Conservation (phyloP, 1,140 invertebrate genomes). For the Lanistes nyassanus region DNA sequence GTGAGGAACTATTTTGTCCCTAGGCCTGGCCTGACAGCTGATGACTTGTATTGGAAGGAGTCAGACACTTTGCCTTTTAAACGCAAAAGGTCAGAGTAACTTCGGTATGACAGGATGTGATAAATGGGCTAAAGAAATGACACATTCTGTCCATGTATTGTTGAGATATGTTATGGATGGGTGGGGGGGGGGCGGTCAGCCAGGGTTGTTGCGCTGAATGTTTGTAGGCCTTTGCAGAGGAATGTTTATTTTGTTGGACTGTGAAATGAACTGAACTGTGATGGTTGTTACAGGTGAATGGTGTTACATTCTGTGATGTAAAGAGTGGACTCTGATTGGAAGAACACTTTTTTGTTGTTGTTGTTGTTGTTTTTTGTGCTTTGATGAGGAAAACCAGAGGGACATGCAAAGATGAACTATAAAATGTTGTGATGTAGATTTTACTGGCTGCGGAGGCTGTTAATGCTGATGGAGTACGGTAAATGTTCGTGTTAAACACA, state of each 20-base stretch:
- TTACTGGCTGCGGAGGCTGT: too few relatives aligned
- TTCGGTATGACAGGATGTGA: neutral
- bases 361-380: too few relatives aligned
- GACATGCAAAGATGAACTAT: too few relatives aligned
- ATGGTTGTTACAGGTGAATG: too few relatives aligned
- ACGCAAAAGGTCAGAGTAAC: conserved; percentile 17
- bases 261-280: neutral
- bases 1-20: neutral
- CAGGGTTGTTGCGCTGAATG: neutral
- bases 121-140: too few relatives aligned
- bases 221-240: neutral
- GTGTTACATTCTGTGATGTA: too few relatives aligned
- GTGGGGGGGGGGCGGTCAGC: neutral
- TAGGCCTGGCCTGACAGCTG: neutral
- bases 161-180: neutral
- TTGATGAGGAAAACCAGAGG: too few relatives aligned
- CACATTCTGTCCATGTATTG: neutral
- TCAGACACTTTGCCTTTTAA: conserved; percentile 2
- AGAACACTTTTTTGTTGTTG: too few relatives aligned
- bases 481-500: too few relatives aligned
- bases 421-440: too few relatives aligned
- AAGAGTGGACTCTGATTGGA: too few relatives aligned
- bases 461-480: too few relatives aligned
- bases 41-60: conserved; percentile 20
- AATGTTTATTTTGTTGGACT: neutral